Percentiles rank a stretch among this genome's conserved stretches.
phyloP scores from a whole-genome alignment of 2,797 vertebrate genomes.

The Enteromius radiatus region DNA sequence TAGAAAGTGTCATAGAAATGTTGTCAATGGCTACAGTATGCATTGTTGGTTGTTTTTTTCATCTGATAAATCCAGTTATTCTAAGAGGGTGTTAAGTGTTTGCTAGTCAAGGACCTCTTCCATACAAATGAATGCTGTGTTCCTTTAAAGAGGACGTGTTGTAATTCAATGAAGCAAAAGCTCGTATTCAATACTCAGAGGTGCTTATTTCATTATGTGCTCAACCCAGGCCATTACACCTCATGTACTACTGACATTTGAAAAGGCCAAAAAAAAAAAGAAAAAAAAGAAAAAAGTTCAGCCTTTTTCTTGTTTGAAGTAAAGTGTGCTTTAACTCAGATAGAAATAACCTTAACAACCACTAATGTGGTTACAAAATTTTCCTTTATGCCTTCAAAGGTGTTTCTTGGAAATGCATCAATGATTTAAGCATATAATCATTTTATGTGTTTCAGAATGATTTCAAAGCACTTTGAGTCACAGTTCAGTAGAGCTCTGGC shows the following conservation, averaged over 20 bases:
- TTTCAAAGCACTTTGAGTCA: conserved; percentile 1
- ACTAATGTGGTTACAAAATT: conserved; percentile 10
- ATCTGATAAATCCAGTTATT: conserved; percentile 21
- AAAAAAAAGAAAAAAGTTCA: conserved; percentile 37
- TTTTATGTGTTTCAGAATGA: not conserved
- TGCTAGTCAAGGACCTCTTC: conserved; percentile 34
- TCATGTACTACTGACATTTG: conserved; percentile 56
- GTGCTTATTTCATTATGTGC: conserved; percentile 56
- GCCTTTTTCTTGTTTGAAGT: conserved; percentile 13
- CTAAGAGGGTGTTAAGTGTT: conserved; percentile 35
- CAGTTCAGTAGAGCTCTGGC: not conserved
- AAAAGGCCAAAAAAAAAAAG: conserved; percentile 57
- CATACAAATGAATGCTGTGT: conserved; percentile 32
- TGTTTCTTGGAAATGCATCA: not conserved
- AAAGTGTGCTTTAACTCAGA: not conserved
- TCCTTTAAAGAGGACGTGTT: conserved; percentile 44
- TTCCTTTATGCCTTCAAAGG: not conserved
- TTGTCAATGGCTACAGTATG: not conserved
- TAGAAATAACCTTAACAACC: not conserved
- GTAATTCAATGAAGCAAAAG: conserved; percentile 51
- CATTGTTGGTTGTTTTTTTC: conserved; percentile 32
- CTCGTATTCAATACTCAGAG: conserved; percentile 46
- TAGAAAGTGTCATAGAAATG: conserved; percentile 35
- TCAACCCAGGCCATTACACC: conserved; percentile 42
- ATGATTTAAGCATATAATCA: not conserved